Evolutionary conservation across 2,888 invertebrate species (phyloP).

Genomic region (Eupithecia subfuscata): DNA sequence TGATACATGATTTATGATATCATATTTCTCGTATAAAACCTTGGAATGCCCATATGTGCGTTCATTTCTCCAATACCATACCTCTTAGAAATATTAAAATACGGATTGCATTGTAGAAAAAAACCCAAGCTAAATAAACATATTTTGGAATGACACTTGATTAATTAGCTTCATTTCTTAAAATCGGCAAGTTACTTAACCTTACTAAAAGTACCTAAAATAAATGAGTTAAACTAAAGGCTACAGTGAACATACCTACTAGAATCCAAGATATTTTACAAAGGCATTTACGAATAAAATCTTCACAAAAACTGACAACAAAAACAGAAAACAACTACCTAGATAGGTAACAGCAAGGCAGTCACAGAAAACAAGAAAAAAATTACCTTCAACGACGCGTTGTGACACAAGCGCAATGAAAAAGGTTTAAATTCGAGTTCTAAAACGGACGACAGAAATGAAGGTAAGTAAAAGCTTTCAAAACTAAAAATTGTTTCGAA

Average conservation of each 20-base stretch:
- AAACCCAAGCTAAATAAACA: neutral
- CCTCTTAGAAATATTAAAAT: neutral
- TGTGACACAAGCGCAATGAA: too few relatives aligned
- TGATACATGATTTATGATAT: neutral
- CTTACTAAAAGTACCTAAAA: neutral
- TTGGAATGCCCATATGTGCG: neutral
- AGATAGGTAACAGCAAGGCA: too few relatives aligned
- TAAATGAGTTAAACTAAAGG: neutral
- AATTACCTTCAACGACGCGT: too few relatives aligned
- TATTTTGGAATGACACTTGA: constrained; percentile 20
- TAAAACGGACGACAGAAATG: too few relatives aligned
- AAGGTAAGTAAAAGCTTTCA: too few relatives aligned
- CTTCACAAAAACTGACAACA: too few relatives aligned
- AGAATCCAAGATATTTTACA: too few relatives aligned
- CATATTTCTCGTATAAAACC: neutral
- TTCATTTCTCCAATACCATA: neutral
- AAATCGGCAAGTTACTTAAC: neutral
- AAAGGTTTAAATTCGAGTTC: too few relatives aligned
- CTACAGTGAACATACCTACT: constrained; percentile 6
- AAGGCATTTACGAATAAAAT: too few relatives aligned
- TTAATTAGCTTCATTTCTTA: neutral
- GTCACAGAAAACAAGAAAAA: too few relatives aligned
- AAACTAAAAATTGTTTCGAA: too few relatives aligned
- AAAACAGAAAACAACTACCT: too few relatives aligned
- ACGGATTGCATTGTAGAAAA: neutral